These are phyloP conservation scores for Passer montanus DNA, from an alignment of 2,113 vertebrate genomes.

Conservation along the genomic window DNA sequence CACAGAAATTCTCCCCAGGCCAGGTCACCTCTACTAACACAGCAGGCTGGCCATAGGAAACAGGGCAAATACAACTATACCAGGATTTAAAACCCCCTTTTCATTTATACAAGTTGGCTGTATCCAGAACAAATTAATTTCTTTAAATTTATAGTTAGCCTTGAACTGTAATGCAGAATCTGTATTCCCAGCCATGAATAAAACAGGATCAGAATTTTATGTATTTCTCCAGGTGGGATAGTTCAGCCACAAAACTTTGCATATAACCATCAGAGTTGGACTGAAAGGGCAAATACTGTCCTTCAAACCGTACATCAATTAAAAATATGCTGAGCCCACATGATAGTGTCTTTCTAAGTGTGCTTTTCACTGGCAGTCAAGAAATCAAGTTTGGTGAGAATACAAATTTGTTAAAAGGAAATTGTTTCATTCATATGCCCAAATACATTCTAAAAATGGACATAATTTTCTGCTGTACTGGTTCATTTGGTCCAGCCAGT, in stretches of 20 bases:
- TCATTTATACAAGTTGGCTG: background rate
- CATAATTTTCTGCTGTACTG: background rate
- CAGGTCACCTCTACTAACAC: background rate
- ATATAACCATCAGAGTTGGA: background rate
- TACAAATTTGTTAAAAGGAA: background rate
- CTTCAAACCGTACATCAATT: background rate
- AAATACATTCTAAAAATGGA: background rate
- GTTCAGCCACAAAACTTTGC: background rate
- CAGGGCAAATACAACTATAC: background rate
- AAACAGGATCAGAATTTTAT: background rate
- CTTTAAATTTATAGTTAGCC: background rate
- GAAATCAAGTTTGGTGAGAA: background rate
- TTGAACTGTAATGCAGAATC: background rate
- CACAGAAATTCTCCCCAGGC: background rate
- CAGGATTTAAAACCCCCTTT: background rate
- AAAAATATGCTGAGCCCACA: background rate
- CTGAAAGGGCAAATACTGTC: background rate
- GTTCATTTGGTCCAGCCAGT: background rate
- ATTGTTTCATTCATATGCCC: background rate
- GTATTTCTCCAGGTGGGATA: background rate
- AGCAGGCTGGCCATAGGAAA: background rate
- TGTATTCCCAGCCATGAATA: background rate
- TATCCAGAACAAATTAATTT: background rate
- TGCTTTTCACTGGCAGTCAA: background rate
- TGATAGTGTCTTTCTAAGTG: background rate